Evolutionary conservation across 2,888 invertebrate genomes (phyloP).

Genomic region (Ophioninae sp.): DNA sequence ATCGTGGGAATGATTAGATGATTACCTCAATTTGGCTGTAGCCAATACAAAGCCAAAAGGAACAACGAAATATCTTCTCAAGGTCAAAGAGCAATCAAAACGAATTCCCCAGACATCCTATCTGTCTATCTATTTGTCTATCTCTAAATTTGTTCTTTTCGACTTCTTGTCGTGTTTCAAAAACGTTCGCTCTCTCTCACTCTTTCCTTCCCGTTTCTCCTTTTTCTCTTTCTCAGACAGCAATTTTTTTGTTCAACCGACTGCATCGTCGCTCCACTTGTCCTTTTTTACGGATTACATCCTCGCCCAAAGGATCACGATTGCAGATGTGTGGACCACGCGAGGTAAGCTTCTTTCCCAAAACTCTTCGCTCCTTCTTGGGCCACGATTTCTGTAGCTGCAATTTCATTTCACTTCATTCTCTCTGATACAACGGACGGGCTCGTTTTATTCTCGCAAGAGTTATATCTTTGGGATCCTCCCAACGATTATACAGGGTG

Average conservation of each 20-base stretch:
- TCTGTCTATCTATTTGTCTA: too few species aligned
- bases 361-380: constrained; percentile 7
- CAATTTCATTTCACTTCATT: neutral
- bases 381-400: neutral
- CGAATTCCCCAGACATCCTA: too few species aligned
- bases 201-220: constrained; percentile 11
- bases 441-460: constrained; percentile 22
- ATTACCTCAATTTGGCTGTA: too few species aligned
- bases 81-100: too few species aligned
- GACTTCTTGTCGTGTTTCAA: too few species aligned
- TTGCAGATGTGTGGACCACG: neutral
- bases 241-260: constrained; percentile 8
- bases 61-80: too few species aligned
- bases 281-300: neutral
- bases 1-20: too few species aligned
- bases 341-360: neutral
- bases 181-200: neutral
- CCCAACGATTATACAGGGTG: neutral
- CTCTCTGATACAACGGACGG: constrained; percentile 11
- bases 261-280: neutral
- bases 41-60: too few species aligned
- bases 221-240: constrained; percentile 4
- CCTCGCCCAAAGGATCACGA: neutral
- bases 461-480: constrained; percentile 27
- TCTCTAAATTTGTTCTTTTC: too few species aligned